These are phyloP conservation scores for Bombus pyrosoma DNA, from an alignment of 1,140 invertebrate species.

Conservation along the genomic window DNA sequence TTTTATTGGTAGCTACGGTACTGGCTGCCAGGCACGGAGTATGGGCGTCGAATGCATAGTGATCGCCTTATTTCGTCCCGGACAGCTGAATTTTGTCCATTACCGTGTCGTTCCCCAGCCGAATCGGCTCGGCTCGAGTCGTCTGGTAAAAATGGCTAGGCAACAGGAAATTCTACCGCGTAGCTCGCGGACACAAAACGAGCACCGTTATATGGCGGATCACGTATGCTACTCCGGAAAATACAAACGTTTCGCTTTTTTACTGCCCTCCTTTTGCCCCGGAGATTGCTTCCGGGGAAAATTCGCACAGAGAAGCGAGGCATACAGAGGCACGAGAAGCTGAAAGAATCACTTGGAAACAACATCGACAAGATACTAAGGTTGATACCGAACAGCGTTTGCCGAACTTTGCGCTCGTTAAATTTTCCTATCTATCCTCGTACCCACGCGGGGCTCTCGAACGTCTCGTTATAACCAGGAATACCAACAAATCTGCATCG, in stretches of 20 bases:
- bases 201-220: constrained; percentile 49
- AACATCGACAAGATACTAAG: too few relatives aligned
- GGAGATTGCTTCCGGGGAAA: too few relatives aligned
- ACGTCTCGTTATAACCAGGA: neutral
- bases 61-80: constrained; percentile 66
- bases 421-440: neutral
- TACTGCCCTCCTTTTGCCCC: neutral
- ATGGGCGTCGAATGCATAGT: constrained; percentile 65
- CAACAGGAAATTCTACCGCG: constrained; percentile 8
- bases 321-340: too few relatives aligned
- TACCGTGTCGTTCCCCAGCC: constrained; percentile 15
- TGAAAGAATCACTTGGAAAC: too few relatives aligned
- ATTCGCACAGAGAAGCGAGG: too few relatives aligned
- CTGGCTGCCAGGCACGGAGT: constrained; percentile 14
- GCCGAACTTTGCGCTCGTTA: neutral
- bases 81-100: constrained; percentile 49
- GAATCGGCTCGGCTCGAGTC: neutral
- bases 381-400: neutral
- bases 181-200: neutral
- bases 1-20: constrained; percentile 49
- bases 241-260: constrained; percentile 35
- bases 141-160: constrained; percentile 27
- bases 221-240: neutral
- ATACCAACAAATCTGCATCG: neutral
- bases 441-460: too few relatives aligned